Conservation (phyloP, 2,888 invertebrate species). For the Tiphia femorata region DNA sequence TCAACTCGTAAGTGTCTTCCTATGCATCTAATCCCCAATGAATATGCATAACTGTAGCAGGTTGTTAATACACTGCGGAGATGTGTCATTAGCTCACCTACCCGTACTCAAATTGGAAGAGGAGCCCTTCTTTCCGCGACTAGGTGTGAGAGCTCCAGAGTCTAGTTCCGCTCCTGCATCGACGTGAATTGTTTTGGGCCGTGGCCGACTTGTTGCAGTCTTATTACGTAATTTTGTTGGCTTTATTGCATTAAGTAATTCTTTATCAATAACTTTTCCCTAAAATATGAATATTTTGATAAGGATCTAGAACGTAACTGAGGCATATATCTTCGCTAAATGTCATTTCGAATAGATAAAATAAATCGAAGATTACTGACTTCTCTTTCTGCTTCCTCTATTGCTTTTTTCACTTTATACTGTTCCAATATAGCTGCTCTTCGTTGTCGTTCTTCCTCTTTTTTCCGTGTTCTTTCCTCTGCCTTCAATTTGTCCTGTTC, state of each 20-base stretch:
- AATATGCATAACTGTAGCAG: not conserved
- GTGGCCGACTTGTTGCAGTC: slow-evolving; percentile 75
- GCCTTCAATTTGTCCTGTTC: slow-evolving; percentile 83
- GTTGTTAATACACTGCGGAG: slow-evolving; percentile 12
- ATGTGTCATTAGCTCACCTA: slow-evolving; percentile 64
- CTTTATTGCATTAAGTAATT: slow-evolving; percentile 74
- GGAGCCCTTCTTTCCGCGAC: slow-evolving; percentile 84
- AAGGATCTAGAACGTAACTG: not conserved
- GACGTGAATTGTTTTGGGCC: slow-evolving; percentile 93
- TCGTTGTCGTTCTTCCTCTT: slow-evolving; percentile 89
- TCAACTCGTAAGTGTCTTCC: too few species aligned
- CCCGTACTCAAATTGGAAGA: slow-evolving; percentile 84
- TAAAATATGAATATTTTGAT: slow-evolving; percentile 60
- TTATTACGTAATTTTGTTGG: slow-evolving; percentile 77
- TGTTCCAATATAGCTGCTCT: slow-evolving; percentile 91
- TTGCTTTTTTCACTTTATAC: slow-evolving; percentile 92
- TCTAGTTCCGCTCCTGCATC: slow-evolving; percentile 85
- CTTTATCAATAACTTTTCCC: slow-evolving; percentile 86
- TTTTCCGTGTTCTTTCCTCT: slow-evolving; percentile 79
- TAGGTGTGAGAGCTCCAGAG: slow-evolving; percentile 80
- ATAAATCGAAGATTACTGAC: slow-evolving; percentile 67
- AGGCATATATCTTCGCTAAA: not conserved
- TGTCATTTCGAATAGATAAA: not conserved
- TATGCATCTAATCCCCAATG: not conserved
- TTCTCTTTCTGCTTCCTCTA: slow-evolving; percentile 91